Evolutionary conservation across 2,113 vertebrate genomes (phyloP).

Genomic region (Delphinus delphis): DNA sequence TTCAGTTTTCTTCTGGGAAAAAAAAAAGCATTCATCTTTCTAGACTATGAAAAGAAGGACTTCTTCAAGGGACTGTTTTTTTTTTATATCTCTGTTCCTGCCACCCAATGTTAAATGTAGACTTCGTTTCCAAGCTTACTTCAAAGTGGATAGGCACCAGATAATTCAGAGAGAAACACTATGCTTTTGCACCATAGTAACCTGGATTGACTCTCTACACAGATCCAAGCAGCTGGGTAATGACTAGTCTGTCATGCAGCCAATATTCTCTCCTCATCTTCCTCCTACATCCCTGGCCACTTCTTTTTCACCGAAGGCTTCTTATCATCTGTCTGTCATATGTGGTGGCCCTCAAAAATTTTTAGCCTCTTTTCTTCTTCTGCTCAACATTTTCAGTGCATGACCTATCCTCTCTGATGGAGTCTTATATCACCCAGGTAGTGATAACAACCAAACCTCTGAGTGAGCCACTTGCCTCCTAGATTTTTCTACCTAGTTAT

Average conservation of each 20-base stretch:
- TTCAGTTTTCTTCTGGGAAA: background rate
- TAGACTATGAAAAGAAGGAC: background rate
- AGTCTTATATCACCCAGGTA: background rate
- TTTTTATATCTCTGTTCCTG: background rate
- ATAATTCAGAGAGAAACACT: background rate
- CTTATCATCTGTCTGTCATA: background rate
- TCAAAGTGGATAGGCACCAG: background rate
- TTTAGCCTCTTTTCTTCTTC: background rate
- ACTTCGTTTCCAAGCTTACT: background rate
- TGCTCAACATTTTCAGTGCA: background rate
- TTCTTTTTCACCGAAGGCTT: background rate
- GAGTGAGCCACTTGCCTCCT: background rate
- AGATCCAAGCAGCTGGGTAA: background rate
- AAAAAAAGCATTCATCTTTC: background rate
- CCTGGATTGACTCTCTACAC: background rate
- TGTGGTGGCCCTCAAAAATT: background rate
- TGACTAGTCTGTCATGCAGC: background rate
- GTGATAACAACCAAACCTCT: background rate
- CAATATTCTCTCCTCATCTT: background rate
- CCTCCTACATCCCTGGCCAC: background rate
- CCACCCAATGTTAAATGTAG: background rate
- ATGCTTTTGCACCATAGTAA: background rate
- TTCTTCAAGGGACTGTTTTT: background rate
- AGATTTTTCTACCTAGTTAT: background rate
- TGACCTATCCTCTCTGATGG: background rate